Conservation (phyloP, 1,140 invertebrate species). For the Dendroctonus ponderosae region DNA sequence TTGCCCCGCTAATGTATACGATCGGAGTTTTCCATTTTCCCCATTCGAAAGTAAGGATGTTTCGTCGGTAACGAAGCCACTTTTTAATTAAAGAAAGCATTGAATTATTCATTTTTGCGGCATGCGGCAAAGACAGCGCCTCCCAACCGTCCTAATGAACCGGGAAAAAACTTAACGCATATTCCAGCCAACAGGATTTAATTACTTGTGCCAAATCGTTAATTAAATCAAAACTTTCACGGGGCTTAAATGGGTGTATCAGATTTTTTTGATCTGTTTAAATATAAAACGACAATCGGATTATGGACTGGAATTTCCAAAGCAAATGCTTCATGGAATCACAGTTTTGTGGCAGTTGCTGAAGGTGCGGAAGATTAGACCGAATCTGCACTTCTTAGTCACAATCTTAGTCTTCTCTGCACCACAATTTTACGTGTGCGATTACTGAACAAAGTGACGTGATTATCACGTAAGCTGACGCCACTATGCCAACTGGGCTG, state of each 20-base stretch:
- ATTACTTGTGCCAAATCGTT: slow-evolving; percentile 26
- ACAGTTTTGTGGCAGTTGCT: no score
- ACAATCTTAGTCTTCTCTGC: no score
- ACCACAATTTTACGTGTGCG: no score
- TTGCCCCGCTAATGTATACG: slow-evolving; percentile 23
- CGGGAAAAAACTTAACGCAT: slow-evolving; percentile 34
- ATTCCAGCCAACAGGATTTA: slow-evolving; percentile 31
- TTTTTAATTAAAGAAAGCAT: slow-evolving; percentile 37
- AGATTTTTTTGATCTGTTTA: slow-evolving; percentile 15
- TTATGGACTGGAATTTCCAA: neutral
- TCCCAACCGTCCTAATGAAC: slow-evolving; percentile 23
- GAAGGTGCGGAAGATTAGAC: no score
- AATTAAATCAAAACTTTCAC: slow-evolving; percentile 34
- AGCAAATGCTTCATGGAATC: no score
- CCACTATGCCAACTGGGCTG: no score
- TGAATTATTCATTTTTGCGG: slow-evolving; percentile 36
- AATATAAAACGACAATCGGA: no score
- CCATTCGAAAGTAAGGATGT: slow-evolving; percentile 31
- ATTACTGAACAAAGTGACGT: no score
- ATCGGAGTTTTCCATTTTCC: slow-evolving; percentile 30
- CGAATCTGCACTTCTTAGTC: no score
- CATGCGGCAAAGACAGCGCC: slow-evolving; percentile 28
- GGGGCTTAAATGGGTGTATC: slow-evolving; percentile 22
- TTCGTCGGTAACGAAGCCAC: slow-evolving; percentile 34
- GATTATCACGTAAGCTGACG: no score